A percentile compares a stretch with the other conserved stretches of the same genome.
Evolutionary conservation across 2,113 vertebrate genomes (phyloP).

Genomic region (Leptobrachium leishanense): DNA sequence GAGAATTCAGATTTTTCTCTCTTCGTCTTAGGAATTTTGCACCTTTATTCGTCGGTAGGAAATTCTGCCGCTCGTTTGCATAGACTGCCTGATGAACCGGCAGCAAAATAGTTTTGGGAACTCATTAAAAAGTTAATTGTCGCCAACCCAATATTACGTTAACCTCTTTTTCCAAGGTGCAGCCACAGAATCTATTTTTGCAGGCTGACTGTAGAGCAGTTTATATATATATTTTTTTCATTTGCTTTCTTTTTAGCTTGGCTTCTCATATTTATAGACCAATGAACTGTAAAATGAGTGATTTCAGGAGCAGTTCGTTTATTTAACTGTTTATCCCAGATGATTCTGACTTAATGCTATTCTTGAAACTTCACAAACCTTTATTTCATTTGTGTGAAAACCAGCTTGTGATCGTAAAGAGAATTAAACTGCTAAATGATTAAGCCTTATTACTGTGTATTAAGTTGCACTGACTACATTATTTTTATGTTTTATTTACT

Average conservation of each 20-base stretch:
- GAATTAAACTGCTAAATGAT: background rate
- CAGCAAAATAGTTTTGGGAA: background rate
- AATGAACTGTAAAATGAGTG: background rate
- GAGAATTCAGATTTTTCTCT: slow-evolving; percentile 18
- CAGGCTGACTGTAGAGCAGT: background rate
- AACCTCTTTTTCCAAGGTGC: background rate
- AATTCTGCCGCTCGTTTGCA: background rate
- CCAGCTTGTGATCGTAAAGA: slow-evolving; percentile 1
- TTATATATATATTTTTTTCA: background rate
- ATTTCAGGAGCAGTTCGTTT: background rate
- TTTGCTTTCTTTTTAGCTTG: slow-evolving; percentile 1
- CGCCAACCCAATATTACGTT: background rate
- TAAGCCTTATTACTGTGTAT: background rate
- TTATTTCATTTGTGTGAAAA: slow-evolving; percentile 12
- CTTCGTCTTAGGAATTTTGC: slow-evolving; percentile 6
- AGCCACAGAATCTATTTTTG: background rate
- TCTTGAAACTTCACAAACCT: slow-evolving; percentile 26
- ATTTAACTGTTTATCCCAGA: background rate
- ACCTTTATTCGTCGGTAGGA: background rate
- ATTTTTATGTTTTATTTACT: background rate
- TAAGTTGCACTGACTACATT: background rate
- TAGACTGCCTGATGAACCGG: background rate
- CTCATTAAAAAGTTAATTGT: background rate
- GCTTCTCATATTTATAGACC: background rate
- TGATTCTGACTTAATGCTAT: background rate